Evolutionary conservation across 2,113 vertebrate genomes (phyloP), one percentile per base, ranked within the genome.

Genomic region (Murina feae): DNA sequence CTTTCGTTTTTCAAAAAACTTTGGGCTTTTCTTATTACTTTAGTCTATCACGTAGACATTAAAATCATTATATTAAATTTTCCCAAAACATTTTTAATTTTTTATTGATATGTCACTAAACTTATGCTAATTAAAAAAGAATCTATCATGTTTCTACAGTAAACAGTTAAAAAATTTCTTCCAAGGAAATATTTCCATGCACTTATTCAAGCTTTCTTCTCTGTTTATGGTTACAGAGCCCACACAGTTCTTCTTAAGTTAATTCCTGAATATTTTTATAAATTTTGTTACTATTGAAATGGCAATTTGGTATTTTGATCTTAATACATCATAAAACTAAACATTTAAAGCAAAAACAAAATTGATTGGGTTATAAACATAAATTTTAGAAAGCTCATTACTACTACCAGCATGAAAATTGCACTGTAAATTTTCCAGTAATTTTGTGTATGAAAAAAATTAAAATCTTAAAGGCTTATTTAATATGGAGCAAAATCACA

Each of bases 51-150:
- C 69, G 20, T 69, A 84, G 81, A 82, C 42, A 75, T 75, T 82
- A 85, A 95, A 76, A 71, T 92, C 30, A n/a, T 60, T 28, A 68
- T 23, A 88, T 13, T 69, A 53, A 47, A 8, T 86, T 87, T 79
- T 32, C 16, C 2, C 10, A 9, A n/a, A 96, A 92, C 23, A 74
- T 2, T 2, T 58, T 49, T 1, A 65, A 28, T 12, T 80, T 97
- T 85, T 90, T 16, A 53, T 68, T 89, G 47, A 17, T 9, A 86
- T 75, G 79, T 90, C 3, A 83, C 53, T 90, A 63, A 76, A 88
- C 90, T 68, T 89, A 23, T 58, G 16, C 32, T 90, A 71, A 90
- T 85, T 87, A 65, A 49, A 85, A 90, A 6, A 94, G 60, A 96
- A 81, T 42, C 20, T 44, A 32, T 68, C 35, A 23, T 3, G 84